Base-by-base conservation (phyloP, 2,113 vertebrate species). In the Microcebus tavaratra region DNA sequence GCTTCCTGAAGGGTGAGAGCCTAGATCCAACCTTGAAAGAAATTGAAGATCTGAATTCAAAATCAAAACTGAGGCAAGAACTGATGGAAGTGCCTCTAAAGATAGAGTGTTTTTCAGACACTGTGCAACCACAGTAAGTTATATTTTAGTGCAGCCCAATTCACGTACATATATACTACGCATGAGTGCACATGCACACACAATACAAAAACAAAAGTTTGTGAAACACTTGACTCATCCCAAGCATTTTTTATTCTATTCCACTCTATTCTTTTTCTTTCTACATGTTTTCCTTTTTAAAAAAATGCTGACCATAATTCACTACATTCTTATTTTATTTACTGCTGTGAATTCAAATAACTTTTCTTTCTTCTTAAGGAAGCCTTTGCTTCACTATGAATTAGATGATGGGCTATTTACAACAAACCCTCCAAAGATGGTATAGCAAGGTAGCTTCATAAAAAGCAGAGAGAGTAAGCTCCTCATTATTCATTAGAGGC, bases 311-410 rank as follows among this genome's bases (percentile, higher is more conserved):
- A 18, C 82, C 80, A 79, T 59, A 50, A 88, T 55, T 79, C 34
- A 84, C 88, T 88, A 88, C 70, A 93, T 92, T 95, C 53, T 20
- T 88, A 27, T 89, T 87, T 92, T 82, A 94, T 88, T 88, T 81
- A 79, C 42, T 72, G 7, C 53, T 90, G 14, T 45, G 23, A 97
- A 90, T 79, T 88, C 50, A 65, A 92, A 76, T 36, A 81, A 39
- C 13, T 59, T 88, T 67, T 86, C 50, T 91, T 76, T 55, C 63
- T 90, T 80, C 67, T 79, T 86, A 94, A 88, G 10, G n/a, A 80
- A 95, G 92, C 83, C 81, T 50, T 50, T 94, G 79, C 55, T 87
- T 86, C 63, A 42, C 7, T 57, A 63, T 79, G 83, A 93, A 96
- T 83, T 83, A 84, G 17, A 84, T 91, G 27, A 31, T 39, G 17